Conservation (phyloP, 2,797 vertebrate species). For the Chromis chromis region DNA sequence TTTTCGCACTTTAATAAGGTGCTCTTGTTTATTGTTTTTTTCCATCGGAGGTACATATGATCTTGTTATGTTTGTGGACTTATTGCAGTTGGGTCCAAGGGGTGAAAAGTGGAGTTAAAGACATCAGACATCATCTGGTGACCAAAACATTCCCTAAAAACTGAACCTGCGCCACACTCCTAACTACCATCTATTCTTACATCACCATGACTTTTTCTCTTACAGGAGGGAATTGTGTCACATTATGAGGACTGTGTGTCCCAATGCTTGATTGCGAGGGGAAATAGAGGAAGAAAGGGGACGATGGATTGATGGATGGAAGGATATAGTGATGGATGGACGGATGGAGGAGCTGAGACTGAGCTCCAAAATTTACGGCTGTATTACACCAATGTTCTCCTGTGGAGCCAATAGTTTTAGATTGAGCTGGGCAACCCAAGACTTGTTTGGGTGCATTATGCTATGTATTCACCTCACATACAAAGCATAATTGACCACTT, state of each 20-base stretch:
- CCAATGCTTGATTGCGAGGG: slow-evolving; percentile 53
- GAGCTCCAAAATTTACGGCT: slow-evolving; percentile 50
- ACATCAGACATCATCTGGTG: slow-evolving; percentile 63
- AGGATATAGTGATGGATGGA: slow-evolving; percentile 65
- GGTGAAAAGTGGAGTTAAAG: slow-evolving; percentile 55
- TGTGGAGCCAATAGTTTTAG: slow-evolving; percentile 16
- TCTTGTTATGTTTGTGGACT: slow-evolving; percentile 64
- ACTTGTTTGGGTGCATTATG: slow-evolving; percentile 25
- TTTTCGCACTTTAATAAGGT: slow-evolving; percentile 37
- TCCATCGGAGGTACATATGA: slow-evolving; percentile 62
- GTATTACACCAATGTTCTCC: slow-evolving; percentile 34
- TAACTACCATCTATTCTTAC: slow-evolving; percentile 49
- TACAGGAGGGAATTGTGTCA: slow-evolving; percentile 67
- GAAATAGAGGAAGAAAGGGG: slow-evolving; percentile 53
- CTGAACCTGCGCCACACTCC: slow-evolving; percentile 29
- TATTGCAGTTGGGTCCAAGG: slow-evolving; percentile 74
- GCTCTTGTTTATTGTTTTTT: slow-evolving; percentile 34
- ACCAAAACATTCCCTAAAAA: slow-evolving; percentile 52
- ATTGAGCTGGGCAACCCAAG: slow-evolving; percentile 35
- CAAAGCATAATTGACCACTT: slow-evolving; percentile 62
- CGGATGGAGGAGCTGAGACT: slow-evolving; percentile 46
- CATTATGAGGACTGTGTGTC: slow-evolving; percentile 50
- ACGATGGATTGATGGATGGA: slow-evolving; percentile 71
- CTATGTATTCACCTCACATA: slow-evolving; percentile 1
- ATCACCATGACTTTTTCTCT: slow-evolving; percentile 46